Conservation (phyloP, 2,113 vertebrate species). For the Pteruthius melanotis region DNA sequence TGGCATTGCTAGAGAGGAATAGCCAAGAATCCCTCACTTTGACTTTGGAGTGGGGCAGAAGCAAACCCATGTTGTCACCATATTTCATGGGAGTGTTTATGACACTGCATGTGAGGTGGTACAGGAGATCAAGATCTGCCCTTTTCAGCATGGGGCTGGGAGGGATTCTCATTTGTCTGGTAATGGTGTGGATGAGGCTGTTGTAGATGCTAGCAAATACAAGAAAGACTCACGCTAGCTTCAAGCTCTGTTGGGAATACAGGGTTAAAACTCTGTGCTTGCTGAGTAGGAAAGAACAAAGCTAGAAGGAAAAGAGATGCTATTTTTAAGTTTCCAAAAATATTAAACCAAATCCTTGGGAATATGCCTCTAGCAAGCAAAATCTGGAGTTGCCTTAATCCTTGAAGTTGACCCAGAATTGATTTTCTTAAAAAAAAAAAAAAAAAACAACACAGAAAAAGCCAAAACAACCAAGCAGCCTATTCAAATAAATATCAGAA, state of each 20-base stretch:
- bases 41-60: background rate
- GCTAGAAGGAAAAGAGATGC: background rate
- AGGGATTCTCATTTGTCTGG: background rate
- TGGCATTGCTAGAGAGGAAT: background rate
- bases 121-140: background rate
- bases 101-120: background rate
- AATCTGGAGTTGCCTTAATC: background rate
- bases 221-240: background rate
- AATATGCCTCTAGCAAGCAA: background rate
- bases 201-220: background rate
- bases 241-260: background rate
- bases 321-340: slow-evolving; percentile 46
- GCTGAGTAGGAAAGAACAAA: slow-evolving; percentile 15
- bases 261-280: slow-evolving; percentile 13
- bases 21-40: background rate
- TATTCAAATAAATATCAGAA: background rate
- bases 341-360: slow-evolving; percentile 21
- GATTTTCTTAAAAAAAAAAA: background rate
- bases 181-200: background rate
- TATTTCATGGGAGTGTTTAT: background rate
- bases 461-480: background rate
- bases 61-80: background rate
- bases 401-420: background rate
- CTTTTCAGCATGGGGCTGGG: background rate
- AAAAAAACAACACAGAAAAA: background rate